Base-by-base conservation (phyloP, 2,113 vertebrate species). In the Eudyptes chrysolophus region DNA sequence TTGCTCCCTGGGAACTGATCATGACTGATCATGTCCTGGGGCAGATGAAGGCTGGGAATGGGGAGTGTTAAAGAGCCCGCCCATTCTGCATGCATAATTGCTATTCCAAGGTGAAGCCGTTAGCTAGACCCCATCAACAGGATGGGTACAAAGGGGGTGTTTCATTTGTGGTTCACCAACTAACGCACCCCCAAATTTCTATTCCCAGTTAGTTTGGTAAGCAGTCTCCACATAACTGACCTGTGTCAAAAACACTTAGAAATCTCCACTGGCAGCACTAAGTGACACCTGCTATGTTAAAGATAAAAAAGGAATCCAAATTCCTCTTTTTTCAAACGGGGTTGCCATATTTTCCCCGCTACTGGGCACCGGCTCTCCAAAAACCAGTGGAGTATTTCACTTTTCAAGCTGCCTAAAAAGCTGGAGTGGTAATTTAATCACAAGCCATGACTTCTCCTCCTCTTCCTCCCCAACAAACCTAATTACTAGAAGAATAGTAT, bases 61-160 rank as follows among this genome's bases (percentile, higher is more conserved):
- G 21, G 54, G 7, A 68, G 5, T 7, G 8, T 22, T 16, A 24
- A 16, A n/a, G n/a, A 90, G 55, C 29, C 34, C 36, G 20, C 21
- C 17, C 22, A 34, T 7, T 44, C 24, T 11, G 14, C 34, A 30
- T 1, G 8, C 4, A 1, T 24, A 25, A 58, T 40, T 2, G 0
- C 29, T 36, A 7, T 54, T 20, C 49, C 46, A 30, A 30, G 61
- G 44, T 16, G 52, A 66, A 76, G 36, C 2, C 0, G 27, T 10
- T 8, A 42, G 18, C 27, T 10, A n/a, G 30, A 66, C 5, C 9
- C 24, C 15, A 25, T 27, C 42, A 58, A 10, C 0, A 0, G 46
- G 16, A 51, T 20, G 7, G 22, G 24, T 14, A 44, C 10, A 70
- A 58, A 15, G 9, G 3, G 4, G 29, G 13, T 3, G 21, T n/a